phyloP scores from a whole-genome alignment of 2,888 invertebrate genomes.

The Agelastica alni region DNA sequence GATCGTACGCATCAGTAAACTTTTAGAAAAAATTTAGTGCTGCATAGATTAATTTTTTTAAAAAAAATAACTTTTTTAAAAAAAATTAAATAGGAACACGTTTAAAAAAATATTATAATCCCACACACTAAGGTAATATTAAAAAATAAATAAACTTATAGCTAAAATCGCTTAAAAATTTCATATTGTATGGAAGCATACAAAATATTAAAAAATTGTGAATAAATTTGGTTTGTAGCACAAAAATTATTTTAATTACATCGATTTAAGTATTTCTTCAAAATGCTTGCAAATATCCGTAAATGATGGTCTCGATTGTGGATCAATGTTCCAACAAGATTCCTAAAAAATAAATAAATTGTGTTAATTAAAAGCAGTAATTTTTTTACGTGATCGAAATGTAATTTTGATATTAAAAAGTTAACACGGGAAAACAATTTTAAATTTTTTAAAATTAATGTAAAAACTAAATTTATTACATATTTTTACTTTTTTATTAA shows the following conservation, averaged over 20 bases:
- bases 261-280: slow-evolving; percentile 57
- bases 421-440: too few relatives aligned
- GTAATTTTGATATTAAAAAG: too few relatives aligned
- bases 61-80: too few relatives aligned
- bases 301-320: slow-evolving; percentile 71
- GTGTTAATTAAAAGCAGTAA: too few relatives aligned
- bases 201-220: slow-evolving; percentile 37
- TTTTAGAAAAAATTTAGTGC: too few relatives aligned
- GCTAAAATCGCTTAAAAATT: slow-evolving; percentile 33
- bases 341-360: slow-evolving; percentile 35
- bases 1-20: too few relatives aligned
- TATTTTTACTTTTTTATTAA: too few relatives aligned
- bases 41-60: too few relatives aligned
- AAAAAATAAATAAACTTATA: slow-evolving; percentile 36
- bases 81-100: too few relatives aligned
- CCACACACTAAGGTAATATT: slow-evolving; percentile 28
- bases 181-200: slow-evolving; percentile 44
- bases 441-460: too few relatives aligned
- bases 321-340: slow-evolving; percentile 70
- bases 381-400: too few relatives aligned
- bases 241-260: slow-evolving; percentile 46
- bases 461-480: too few relatives aligned
- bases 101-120: slow-evolving; percentile 11
- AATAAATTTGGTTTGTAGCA: slow-evolving; percentile 37
- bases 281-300: slow-evolving; percentile 62